Conservation (phyloP, 2,888 invertebrate genomes). For the Chydorus sphaericus region DNA sequence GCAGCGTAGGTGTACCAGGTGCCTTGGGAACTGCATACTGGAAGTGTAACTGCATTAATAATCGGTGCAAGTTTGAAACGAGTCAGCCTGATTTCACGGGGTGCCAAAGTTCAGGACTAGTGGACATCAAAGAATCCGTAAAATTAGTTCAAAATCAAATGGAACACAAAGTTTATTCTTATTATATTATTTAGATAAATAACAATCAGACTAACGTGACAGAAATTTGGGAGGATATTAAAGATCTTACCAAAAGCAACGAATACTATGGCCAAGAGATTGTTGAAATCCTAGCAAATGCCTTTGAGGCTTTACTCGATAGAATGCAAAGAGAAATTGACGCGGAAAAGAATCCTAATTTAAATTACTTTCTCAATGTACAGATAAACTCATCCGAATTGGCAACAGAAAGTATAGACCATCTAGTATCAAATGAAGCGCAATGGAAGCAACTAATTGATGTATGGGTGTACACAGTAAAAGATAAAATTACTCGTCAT, state of each 20-base stretch:
- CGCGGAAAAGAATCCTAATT: too few relatives aligned
- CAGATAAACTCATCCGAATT: not conserved
- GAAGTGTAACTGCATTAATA: too few relatives aligned
- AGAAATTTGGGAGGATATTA: not conserved
- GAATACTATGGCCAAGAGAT: slow-evolving; percentile 14
- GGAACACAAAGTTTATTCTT: too few relatives aligned
- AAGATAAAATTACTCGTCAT: too few relatives aligned
- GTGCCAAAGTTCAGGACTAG: too few relatives aligned
- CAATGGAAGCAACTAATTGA: slow-evolving; percentile 1
- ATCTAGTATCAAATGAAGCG: not conserved
- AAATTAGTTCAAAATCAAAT: too few relatives aligned
- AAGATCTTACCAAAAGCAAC: not conserved
- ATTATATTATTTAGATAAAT: not conserved
- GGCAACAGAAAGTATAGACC: not conserved
- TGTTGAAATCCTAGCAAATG: slow-evolving; percentile 5
- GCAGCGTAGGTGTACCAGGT: too few relatives aligned
- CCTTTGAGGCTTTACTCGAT: not conserved
- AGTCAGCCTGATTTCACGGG: too few relatives aligned
- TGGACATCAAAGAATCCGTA: too few relatives aligned
- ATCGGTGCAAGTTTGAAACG: too few relatives aligned
- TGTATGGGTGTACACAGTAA: too few relatives aligned
- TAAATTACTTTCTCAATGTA: not conserved
- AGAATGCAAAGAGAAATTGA: not conserved
- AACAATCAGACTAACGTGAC: not conserved
- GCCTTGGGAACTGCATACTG: too few relatives aligned